These are phyloP conservation scores for Pogonus chalceus DNA, from an alignment of 1,140 invertebrate genomes.

Conservation along the genomic window DNA sequence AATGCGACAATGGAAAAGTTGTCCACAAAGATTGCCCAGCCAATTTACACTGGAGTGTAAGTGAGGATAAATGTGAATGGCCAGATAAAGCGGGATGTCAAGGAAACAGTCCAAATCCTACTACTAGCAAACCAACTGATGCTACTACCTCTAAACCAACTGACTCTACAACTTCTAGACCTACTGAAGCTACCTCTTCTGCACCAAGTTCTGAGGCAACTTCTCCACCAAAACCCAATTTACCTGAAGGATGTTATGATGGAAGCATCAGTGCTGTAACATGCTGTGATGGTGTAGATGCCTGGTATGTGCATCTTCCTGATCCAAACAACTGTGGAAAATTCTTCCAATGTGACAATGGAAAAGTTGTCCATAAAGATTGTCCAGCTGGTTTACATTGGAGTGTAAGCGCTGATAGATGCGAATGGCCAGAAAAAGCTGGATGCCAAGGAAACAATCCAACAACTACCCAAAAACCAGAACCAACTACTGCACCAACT, in stretches of 20 bases:
- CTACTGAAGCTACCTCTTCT: background rate
- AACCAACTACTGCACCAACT: background rate
- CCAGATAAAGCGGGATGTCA: constrained; percentile 13
- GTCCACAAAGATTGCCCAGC: constrained; percentile 19
- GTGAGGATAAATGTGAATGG: constrained; percentile 21
- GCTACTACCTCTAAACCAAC: background rate
- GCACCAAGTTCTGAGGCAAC: background rate
- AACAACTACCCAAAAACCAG: background rate
- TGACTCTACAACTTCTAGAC: background rate
- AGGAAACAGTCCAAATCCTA: background rate
- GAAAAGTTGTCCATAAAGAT: constrained; percentile 18
- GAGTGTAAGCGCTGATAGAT: constrained; percentile 20
- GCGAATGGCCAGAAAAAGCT: constrained; percentile 21
- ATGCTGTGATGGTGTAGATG: background rate
- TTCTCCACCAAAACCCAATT: background rate
- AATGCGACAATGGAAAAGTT: constrained; percentile 25
- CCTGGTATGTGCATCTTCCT: constrained; percentile 12
- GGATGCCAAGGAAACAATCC: constrained; percentile 11
- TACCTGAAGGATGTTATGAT: background rate
- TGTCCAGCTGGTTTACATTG: constrained; percentile 21
- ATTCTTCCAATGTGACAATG: constrained; percentile 32
- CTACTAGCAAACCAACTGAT: background rate
- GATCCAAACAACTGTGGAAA: constrained; percentile 22
- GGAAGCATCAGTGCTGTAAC: background rate
- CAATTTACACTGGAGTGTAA: constrained; percentile 20